Evolutionary conservation across 2,113 vertebrate genomes (phyloP).

Genomic region (Siniperca chuatsi): DNA sequence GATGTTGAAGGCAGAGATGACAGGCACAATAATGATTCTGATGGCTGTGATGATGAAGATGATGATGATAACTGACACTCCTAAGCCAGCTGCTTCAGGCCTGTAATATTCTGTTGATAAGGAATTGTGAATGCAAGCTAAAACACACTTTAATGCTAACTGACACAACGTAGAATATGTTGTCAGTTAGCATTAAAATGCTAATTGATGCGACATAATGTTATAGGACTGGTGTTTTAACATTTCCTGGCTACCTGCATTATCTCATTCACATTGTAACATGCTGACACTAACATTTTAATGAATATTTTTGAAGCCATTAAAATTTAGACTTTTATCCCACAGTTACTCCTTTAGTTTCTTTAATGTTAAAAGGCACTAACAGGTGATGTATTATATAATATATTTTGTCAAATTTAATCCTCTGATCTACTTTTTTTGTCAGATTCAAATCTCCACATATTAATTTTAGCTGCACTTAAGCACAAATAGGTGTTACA

Average conservation of each 20-base stretch:
- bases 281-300: not conserved
- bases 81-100: not conserved
- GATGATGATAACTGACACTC: not conserved
- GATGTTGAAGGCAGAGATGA: not conserved
- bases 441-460: not conserved
- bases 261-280: too few relatives aligned
- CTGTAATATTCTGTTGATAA: not conserved
- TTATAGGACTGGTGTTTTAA: not conserved
- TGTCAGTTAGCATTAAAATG: not conserved
- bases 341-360: not conserved
- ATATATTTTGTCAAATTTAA: constrained; percentile 20
- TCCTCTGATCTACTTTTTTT: not conserved
- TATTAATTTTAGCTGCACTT: not conserved
- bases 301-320: not conserved
- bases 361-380: not conserved
- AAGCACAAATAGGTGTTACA: not conserved
- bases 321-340: not conserved
- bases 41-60: not conserved
- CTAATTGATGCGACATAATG: not conserved
- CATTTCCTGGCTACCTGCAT: not conserved
- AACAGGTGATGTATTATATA: not conserved
- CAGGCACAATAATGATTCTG: not conserved
- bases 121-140: not conserved
- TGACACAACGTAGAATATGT: not conserved
- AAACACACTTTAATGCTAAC: not conserved